phyloP scores from a whole-genome alignment of 2,113 vertebrate genomes.

The Mustela nigripes region DNA sequence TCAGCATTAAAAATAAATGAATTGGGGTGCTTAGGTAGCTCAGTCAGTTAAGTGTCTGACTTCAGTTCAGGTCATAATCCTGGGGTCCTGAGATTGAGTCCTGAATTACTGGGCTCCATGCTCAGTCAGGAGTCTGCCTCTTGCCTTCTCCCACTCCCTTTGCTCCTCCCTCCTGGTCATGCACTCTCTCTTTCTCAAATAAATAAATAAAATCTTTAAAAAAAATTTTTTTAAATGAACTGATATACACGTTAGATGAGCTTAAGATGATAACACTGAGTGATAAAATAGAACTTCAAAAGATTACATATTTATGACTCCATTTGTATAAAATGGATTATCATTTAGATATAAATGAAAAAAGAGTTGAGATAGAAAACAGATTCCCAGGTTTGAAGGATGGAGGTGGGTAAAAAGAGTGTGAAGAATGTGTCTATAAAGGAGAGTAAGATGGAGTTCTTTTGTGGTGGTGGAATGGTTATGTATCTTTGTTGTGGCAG shows the following conservation, averaged over 20 bases:
- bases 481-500: neutral
- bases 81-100: neutral
- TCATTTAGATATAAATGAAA: neutral
- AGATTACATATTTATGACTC: neutral
- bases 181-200: neutral
- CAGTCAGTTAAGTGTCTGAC: neutral
- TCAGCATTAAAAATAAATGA: neutral
- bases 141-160: neutral
- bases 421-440: neutral
- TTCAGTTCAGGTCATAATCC: neutral
- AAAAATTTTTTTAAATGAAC: neutral
- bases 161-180: neutral
- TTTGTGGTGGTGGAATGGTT: neutral
- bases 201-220: neutral
- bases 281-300: neutral
- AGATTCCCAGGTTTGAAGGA: neutral
- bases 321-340: neutral
- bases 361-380: neutral
- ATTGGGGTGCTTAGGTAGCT: neutral
- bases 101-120: neutral
- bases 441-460: neutral
- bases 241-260: no score
- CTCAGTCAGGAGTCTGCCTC: neutral
- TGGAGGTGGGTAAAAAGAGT: neutral
- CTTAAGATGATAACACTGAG: neutral